Base-by-base conservation (phyloP, 2,113 vertebrate genomes). In the Chamaetylas fuelleborni region DNA sequence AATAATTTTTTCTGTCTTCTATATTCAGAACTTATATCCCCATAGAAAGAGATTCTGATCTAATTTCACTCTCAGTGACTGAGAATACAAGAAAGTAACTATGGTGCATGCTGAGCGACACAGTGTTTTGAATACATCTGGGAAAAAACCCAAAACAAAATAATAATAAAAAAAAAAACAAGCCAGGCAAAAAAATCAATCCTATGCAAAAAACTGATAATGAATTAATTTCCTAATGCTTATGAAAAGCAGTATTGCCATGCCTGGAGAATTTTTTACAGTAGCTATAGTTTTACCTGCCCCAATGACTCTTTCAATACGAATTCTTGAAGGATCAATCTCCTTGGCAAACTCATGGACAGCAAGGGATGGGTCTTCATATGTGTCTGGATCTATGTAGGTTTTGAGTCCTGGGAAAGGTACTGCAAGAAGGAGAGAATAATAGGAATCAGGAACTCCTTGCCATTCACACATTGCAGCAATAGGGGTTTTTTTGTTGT, bases 271-370 rank as follows among this genome's bases (percentile, higher is more conserved):
- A 25, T 58, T 88, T 89, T 86, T 70, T 17, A 29, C 36, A 78
- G 34, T 53, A 14, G 2, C 6, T 64, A n/a, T 47, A 62, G 29
- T 65, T 95, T 98, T 98, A 99, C 99, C 99, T 96, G 99, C 99
- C 83, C 99, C 99, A 91, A 99, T 99, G 89, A 99, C 99, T 97
- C 98, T 99, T 96, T 99, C 99, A 89, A 99, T 99, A 50, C 98
- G 99, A 96, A 99, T 99, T 94, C 99, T 98, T 93, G 98, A 98
- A 9, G 99, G 98, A 95, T 99, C 99, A 77, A 99, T 99, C 97
- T 99, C 99, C 95, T 99, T 99, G 95, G 99, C 99, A 98, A 99
- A 99, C 88, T 99, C 99, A 78, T 99, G 99, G 81, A 99, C 98
- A 36, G 99, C 99, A 95, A 99, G 98, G 8, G 98, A 98, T 65